Evolutionary conservation across 2,113 vertebrate species (phyloP).

Genomic region (Semnornis frantzii): DNA sequence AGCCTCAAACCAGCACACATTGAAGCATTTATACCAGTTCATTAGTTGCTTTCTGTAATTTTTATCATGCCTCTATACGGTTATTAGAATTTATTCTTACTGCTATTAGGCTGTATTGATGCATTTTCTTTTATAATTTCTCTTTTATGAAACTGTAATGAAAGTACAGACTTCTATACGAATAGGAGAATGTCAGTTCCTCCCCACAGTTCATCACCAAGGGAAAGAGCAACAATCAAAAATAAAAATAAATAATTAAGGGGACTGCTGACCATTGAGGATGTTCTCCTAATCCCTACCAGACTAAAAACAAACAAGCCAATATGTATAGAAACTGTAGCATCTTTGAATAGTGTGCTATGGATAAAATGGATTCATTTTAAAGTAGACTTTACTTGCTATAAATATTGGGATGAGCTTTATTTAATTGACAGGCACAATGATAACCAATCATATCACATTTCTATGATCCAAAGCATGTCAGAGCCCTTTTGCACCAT

Average conservation of each 20-base stretch:
- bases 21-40: neutral
- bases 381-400: slow-evolving; percentile 33
- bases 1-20: too few species aligned
- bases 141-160: neutral
- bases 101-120: neutral
- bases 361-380: slow-evolving; percentile 19
- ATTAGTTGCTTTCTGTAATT: neutral
- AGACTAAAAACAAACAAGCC: neutral
- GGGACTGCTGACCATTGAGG: neutral
- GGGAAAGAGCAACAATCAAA: neutral
- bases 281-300: neutral
- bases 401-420: slow-evolving; percentile 17
- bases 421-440: slow-evolving; percentile 53
- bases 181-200: neutral
- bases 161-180: neutral
- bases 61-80: neutral
- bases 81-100: neutral
- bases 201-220: neutral
- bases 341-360: neutral
- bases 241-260: neutral
- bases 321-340: neutral
- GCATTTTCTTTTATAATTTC: neutral
- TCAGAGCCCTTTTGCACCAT: slow-evolving; percentile 18
- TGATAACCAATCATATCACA: neutral
- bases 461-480: neutral